A percentile compares a stretch with the other conserved stretches of the same genome.
phyloP scores from a whole-genome alignment of 37 sponge, comb jelly and placozoan genomes.

The Beroe forskalii region DNA sequence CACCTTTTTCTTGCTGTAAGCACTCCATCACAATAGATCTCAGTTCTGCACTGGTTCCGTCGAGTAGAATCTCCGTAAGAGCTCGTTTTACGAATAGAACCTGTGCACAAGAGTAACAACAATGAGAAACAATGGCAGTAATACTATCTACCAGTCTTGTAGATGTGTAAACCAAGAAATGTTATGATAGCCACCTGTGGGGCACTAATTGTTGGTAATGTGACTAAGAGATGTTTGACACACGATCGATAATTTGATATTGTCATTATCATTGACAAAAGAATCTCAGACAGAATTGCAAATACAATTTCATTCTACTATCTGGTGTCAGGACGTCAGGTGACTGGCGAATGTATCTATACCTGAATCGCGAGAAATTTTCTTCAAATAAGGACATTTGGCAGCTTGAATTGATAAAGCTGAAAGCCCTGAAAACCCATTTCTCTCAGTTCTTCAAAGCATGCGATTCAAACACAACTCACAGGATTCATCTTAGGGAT shows the following conservation, averaged over 20 bases:
- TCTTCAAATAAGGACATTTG: neutral
- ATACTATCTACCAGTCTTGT: too few species aligned
- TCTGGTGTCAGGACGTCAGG: too few species aligned
- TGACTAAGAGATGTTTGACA: too few species aligned
- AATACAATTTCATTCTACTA: too few species aligned
- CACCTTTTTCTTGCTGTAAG: slow-evolving; percentile 37
- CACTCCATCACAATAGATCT: slow-evolving; percentile 52
- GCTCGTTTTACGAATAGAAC: slow-evolving; percentile 52
- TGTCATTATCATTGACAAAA: too few species aligned
- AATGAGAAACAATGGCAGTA: neutral
- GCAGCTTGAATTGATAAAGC: neutral
- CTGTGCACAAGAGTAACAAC: neutral
- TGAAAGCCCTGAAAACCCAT: neutral
- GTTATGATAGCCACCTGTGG: too few species aligned
- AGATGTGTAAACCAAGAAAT: too few species aligned
- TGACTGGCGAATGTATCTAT: too few species aligned
- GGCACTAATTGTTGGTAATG: too few species aligned
- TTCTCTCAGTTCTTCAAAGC: too few species aligned
- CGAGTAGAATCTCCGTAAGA: slow-evolving; percentile 37
- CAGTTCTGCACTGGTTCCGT: slow-evolving; percentile 30
- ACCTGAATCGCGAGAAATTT: neutral
- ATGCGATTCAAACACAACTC: neutral
- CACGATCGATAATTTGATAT: too few species aligned
- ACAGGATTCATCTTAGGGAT: slow-evolving; percentile 40
- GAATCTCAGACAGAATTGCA: too few species aligned